Conservation (phyloP, 2,888 invertebrate genomes). For the Flexamia atlantica region DNA sequence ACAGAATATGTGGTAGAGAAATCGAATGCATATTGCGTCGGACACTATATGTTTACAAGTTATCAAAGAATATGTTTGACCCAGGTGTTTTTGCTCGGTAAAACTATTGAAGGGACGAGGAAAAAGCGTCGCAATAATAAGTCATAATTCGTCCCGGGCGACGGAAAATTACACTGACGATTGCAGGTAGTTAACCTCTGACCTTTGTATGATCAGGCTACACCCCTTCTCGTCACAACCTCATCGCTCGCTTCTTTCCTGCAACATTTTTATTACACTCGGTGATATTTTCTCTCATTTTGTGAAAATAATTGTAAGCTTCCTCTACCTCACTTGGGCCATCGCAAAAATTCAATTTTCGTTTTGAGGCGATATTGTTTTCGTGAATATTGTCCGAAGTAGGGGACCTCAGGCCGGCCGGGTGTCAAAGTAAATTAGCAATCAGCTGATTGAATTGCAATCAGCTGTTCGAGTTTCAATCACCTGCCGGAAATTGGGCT, state of each 20-base stretch:
- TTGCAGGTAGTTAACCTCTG: conserved; percentile 2
- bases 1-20: no score
- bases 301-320: background rate
- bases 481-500: conserved; percentile 42
- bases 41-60: no score
- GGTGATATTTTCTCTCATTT: background rate
- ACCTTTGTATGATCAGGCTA: background rate
- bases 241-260: background rate
- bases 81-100: no score
- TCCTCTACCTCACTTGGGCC: background rate
- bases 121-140: no score
- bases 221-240: background rate
- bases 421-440: conserved; percentile 34
- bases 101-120: no score
- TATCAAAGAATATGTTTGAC: no score
- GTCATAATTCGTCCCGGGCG: no score
- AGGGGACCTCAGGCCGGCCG: background rate
- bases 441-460: conserved; percentile 37
- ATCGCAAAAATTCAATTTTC: background rate
- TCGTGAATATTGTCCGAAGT: background rate
- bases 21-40: no score
- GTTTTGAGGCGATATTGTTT: background rate
- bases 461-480: conserved; percentile 29
- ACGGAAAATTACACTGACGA: background rate
- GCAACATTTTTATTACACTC: background rate